phyloP scores from a whole-genome alignment of 2,797 vertebrate species.

The Alca torda region DNA sequence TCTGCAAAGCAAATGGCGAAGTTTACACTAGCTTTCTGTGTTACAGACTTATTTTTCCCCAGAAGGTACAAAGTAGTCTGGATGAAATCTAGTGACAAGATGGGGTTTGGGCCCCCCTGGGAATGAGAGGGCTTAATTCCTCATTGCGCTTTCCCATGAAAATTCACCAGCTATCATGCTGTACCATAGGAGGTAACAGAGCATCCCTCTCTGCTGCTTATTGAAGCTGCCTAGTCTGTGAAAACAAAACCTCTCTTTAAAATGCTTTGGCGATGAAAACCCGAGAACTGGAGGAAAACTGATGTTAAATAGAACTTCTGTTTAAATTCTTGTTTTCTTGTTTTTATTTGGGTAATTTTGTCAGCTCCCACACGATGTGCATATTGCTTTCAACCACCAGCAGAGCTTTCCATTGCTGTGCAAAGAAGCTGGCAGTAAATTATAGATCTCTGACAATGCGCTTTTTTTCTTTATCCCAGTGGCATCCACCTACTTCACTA shows the following conservation, averaged over 20 bases:
- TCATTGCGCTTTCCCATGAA: background rate
- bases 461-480: background rate
- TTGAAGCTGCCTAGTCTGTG: background rate
- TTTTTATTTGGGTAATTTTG: background rate
- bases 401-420: background rate
- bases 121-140: background rate
- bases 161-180: background rate
- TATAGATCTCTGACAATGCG: background rate
- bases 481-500: background rate
- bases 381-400: background rate
- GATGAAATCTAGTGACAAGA: background rate
- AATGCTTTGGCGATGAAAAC: background rate
- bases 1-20: background rate
- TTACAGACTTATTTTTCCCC: background rate
- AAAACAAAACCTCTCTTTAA: background rate
- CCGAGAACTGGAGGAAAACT: background rate
- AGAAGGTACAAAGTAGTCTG: background rate
- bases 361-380: background rate
- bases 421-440: background rate
- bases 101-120: background rate
- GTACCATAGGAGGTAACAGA: rapidly evolving
- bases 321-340: background rate
- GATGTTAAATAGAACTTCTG: background rate
- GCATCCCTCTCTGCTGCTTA: background rate
- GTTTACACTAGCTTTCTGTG: background rate